phyloP scores from a whole-genome alignment of 2,888 invertebrate species.

The Latrodectus hesperus region DNA sequence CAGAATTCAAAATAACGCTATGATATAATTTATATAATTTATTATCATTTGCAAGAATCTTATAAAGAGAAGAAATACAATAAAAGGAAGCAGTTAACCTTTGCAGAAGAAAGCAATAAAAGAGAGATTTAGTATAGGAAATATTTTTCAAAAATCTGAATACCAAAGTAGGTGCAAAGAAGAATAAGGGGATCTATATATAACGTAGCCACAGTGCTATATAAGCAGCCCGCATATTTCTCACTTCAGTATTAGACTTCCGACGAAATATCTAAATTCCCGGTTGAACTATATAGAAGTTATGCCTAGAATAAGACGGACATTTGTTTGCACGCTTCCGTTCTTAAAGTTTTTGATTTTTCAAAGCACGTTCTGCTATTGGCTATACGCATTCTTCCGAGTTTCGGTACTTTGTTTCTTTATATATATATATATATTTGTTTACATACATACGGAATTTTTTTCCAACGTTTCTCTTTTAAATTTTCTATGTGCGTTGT shows the following conservation, averaged over 20 bases:
- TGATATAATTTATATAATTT: too few relatives aligned
- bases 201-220: constrained; percentile 32
- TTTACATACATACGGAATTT: constrained; percentile 40
- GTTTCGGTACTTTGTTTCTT: constrained; percentile 26
- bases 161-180: constrained; percentile 22
- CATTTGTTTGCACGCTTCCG: constrained; percentile 51
- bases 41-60: too few relatives aligned
- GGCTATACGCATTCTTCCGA: constrained; percentile 1
- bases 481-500: constrained; percentile 50
- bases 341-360: constrained; percentile 28
- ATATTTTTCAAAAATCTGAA: constrained; percentile 46
- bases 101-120: constrained; percentile 11
- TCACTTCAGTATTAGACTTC: constrained; percentile 48
- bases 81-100: not conserved
- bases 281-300: constrained; percentile 34
- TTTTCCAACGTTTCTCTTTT: constrained; percentile 35
- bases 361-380: constrained; percentile 48
- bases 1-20: too few relatives aligned
- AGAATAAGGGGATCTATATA: constrained; percentile 36
- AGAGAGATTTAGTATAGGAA: constrained; percentile 45
- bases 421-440: constrained; percentile 11
- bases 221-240: constrained; percentile 25
- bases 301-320: constrained; percentile 36
- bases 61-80: too few relatives aligned
- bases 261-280: constrained; percentile 63